phyloP scores from a whole-genome alignment of 2,888 invertebrate genomes.

The Erebia palarica region DNA sequence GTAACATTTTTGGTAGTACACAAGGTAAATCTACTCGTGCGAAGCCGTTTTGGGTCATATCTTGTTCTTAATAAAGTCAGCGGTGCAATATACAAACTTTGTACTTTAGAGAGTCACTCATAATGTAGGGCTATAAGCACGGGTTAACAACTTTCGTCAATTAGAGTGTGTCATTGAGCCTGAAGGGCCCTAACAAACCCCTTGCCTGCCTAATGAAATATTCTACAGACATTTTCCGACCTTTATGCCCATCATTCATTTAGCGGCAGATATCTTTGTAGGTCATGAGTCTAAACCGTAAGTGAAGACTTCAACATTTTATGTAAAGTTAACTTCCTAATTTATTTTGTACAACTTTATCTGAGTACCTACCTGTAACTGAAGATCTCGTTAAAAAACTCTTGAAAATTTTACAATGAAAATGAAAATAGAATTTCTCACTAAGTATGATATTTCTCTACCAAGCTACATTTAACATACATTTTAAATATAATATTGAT shows the following conservation, averaged over 20 bases:
- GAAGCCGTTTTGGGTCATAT: too few species aligned
- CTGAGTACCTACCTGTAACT: neutral
- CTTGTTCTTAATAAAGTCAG: slow-evolving; percentile 18
- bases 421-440: neutral
- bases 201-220: slow-evolving; percentile 15
- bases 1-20: too few species aligned
- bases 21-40: too few species aligned
- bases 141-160: slow-evolving; percentile 22
- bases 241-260: slow-evolving; percentile 1
- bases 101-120: slow-evolving; percentile 16
- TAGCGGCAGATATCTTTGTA: neutral
- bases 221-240: slow-evolving; percentile 8
- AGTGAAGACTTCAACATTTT: neutral
- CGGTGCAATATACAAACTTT: slow-evolving; percentile 27
- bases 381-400: neutral
- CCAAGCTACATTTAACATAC: neutral
- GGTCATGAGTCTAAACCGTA: neutral
- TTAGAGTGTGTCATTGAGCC: slow-evolving; percentile 13
- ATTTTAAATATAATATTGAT: too few species aligned
- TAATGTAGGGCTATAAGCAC: slow-evolving; percentile 14
- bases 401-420: neutral
- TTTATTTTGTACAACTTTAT: neutral
- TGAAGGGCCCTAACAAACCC: slow-evolving; percentile 15
- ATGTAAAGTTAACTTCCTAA: neutral
- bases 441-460: neutral